Evolutionary conservation across 2,888 invertebrate genomes (phyloP), one percentile per base, ranked within the genome.

Genomic region (Leptarthrus brevirostris): DNA sequence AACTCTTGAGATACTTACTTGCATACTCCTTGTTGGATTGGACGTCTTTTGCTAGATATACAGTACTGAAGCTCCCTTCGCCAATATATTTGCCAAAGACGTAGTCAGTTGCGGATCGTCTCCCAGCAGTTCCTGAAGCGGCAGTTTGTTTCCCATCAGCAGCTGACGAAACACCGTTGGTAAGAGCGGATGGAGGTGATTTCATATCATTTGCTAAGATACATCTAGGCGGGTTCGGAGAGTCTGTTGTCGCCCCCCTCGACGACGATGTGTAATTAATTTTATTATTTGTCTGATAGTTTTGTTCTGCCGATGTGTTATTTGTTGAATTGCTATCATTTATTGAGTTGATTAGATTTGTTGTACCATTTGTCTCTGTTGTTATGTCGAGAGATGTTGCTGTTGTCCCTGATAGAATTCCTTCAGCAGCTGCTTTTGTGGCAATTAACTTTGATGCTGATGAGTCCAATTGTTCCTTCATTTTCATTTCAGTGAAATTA

Each of bases 11-110:
- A 14, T 58, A 90, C 94, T 90, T 88, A 96, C 96, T 97, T 87
- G 98, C 98, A 90, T 92, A 96, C 88, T 97, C 96, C 82, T 91
- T 93, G 81, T 90, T 91, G 73, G 92, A 93, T 83, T 93, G 92
- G 76, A 96, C 92, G 85, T 98, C 97, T 85, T 94, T 95, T 69
- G 96, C 96, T 79, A 96, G 88, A 85, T 95, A 97, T 70, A 98
- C 98, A 75, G 94, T 95, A 80, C 97, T 97, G 85, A 95, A 99
- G 83, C 97, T 97, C 77, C 98, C 98, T 86, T 98, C 98, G 77
- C 98, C 98, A 80, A 99, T 93, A 77, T 94, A 90, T 87, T 95
- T 95, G 74, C 96, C 95, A 87, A 99, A 99, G 81, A 94, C 92
- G 84, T 94, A 98, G 86, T 98, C 97, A 82, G 92, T 91, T 72